phyloP scores from a whole-genome alignment of 2,888 invertebrate species.

The Zeuzera pyrina region DNA sequence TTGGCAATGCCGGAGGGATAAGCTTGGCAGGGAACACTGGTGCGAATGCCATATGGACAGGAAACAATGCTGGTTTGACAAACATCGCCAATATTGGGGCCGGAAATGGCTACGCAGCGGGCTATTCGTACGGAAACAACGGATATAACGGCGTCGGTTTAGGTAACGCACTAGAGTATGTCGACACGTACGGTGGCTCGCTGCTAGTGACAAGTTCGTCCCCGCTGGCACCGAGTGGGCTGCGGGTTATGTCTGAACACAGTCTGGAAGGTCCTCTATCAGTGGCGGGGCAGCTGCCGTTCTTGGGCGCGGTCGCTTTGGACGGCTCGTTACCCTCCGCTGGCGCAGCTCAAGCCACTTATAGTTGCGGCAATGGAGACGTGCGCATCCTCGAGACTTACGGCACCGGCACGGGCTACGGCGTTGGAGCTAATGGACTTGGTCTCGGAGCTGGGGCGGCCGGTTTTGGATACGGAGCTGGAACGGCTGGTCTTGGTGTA shows the following conservation, averaged over 20 bases:
- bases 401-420: not conserved
- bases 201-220: slow-evolving; percentile 20
- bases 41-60: too few relatives aligned
- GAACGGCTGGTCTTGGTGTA: too few relatives aligned
- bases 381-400: slow-evolving; percentile 10
- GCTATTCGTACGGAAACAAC: too few relatives aligned
- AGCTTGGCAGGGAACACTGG: too few relatives aligned
- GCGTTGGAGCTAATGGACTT: not conserved
- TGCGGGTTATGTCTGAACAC: slow-evolving; percentile 28
- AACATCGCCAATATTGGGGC: too few relatives aligned
- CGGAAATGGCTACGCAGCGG: too few relatives aligned
- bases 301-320: slow-evolving; percentile 30
- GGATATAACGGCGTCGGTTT: too few relatives aligned
- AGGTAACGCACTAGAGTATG: too few relatives aligned
- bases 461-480: too few relatives aligned
- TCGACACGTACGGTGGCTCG: too few relatives aligned
- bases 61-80: too few relatives aligned
- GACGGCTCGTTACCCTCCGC: slow-evolving; percentile 25
- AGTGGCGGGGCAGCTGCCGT: slow-evolving; percentile 32
- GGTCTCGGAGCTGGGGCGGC: not conserved
- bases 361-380: slow-evolving; percentile 25
- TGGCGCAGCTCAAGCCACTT: slow-evolving; percentile 25
- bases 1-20: too few relatives aligned
- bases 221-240: slow-evolving; percentile 27
- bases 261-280: slow-evolving; percentile 26